Percentiles rank a stretch among this genome's conserved stretches.
Evolutionary conservation across 2,113 vertebrate species (phyloP).

Genomic region (Thunnus maccoyii): DNA sequence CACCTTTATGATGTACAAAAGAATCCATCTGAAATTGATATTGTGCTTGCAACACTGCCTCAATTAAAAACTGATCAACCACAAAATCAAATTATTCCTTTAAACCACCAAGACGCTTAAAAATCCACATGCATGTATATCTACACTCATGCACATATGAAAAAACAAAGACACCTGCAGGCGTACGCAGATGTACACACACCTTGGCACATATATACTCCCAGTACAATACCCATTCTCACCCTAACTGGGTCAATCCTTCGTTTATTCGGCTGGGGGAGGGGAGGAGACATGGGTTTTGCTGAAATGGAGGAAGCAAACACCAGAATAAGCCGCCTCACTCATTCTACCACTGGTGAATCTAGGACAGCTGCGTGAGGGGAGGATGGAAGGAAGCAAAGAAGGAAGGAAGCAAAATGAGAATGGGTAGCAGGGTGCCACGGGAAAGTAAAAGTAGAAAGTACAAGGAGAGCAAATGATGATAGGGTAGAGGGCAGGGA

Average conservation of each 20-base stretch:
- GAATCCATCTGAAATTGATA: background rate
- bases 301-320: constrained; percentile 61
- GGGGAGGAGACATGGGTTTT: constrained; percentile 51
- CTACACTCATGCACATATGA: background rate
- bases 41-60: background rate
- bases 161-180: background rate
- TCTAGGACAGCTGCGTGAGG: constrained; percentile 55
- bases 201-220: constrained; percentile 53
- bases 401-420: constrained; percentile 23
- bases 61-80: constrained; percentile 4
- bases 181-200: constrained; percentile 16
- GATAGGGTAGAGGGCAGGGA: constrained; percentile 60
- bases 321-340: constrained; percentile 57
- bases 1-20: background rate
- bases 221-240: constrained; percentile 68
- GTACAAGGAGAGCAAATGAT: constrained; percentile 61
- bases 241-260: constrained; percentile 79
- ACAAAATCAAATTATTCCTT: background rate
- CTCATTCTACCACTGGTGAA: constrained; percentile 58
- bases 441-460: constrained; percentile 34
- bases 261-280: constrained; percentile 61
- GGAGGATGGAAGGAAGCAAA: constrained; percentile 29
- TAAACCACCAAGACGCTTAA: background rate
- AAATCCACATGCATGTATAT: background rate
- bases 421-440: background rate